A percentile compares a stretch with the other conserved stretches of the same genome.
Evolutionary conservation across 2,888 invertebrate species (phyloP).

Genomic region (Fragum whitleyi): DNA sequence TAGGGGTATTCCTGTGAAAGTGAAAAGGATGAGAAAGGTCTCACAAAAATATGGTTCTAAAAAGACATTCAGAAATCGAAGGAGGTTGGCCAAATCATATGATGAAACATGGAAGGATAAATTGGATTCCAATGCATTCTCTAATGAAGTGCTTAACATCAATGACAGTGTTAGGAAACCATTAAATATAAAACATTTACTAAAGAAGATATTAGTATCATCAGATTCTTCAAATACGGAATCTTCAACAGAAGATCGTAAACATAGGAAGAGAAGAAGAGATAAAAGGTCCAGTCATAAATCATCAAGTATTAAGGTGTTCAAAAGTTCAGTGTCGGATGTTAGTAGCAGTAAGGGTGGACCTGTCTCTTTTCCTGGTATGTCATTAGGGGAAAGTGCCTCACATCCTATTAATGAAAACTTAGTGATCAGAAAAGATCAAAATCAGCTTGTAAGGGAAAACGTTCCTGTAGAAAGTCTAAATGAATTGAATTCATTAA

Average conservation of each 20-base stretch:
- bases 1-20: not conserved
- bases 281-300: not conserved
- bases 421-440: not conserved
- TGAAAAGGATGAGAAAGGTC: not conserved
- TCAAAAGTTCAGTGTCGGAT: not conserved
- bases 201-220: conserved; percentile 35
- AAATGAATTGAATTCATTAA: no score
- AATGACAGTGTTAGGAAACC: conserved; percentile 14
- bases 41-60: not conserved
- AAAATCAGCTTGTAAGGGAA: no score
- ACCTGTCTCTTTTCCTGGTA: conserved; percentile 9
- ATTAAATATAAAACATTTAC: conserved; percentile 38
- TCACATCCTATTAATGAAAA: not conserved
- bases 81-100: conserved; percentile 5
- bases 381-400: not conserved
- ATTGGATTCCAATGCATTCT: conserved; percentile 34
- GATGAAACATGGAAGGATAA: conserved; percentile 43
- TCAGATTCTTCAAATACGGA: conserved; percentile 2
- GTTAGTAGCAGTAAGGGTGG: not conserved
- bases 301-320: no score
- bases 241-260: not conserved
- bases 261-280: not conserved
- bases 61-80: no score
- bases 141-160: conserved; percentile 25
- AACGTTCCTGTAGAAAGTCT: no score